phyloP scores from a whole-genome alignment of 1,140 invertebrate genomes.

The Drosophila repletoides region DNA sequence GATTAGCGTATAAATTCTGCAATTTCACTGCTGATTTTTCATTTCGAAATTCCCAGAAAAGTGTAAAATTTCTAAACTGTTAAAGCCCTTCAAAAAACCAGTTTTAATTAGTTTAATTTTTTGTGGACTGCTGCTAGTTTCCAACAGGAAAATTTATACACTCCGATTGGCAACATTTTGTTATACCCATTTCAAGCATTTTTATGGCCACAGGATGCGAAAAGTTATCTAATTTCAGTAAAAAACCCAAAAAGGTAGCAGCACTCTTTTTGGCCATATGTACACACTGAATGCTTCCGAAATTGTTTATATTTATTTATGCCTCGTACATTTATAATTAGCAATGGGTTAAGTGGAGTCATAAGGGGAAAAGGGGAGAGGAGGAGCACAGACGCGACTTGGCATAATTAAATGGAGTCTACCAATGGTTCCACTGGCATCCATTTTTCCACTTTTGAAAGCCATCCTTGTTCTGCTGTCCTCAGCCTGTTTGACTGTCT shows the following conservation, averaged over 20 bases:
- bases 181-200: not conserved
- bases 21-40: no score
- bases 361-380: not conserved
- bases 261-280: constrained; percentile 14
- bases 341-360: constrained; percentile 40
- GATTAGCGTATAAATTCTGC: no score
- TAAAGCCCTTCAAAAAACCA: no score
- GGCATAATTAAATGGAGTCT: constrained; percentile 32
- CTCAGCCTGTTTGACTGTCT: not conserved
- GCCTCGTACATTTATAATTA: constrained; percentile 69
- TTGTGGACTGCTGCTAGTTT: no score
- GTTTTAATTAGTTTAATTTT: no score
- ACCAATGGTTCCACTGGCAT: not conserved
- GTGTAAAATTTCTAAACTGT: no score
- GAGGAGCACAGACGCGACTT: not conserved
- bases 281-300: constrained; percentile 12
- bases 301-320: constrained; percentile 59
- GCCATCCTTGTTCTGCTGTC: constrained; percentile 6
- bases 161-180: not conserved
- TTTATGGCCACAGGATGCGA: not conserved
- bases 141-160: no score
- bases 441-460: constrained; percentile 30
- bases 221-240: constrained; percentile 6
- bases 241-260: not conserved
- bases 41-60: no score